A percentile compares a stretch with the other conserved stretches of the same genome.
These are phyloP conservation scores for Drosophila pectinifera DNA, from an alignment of 1,140 invertebrate genomes.

Conservation along the genomic window DNA sequence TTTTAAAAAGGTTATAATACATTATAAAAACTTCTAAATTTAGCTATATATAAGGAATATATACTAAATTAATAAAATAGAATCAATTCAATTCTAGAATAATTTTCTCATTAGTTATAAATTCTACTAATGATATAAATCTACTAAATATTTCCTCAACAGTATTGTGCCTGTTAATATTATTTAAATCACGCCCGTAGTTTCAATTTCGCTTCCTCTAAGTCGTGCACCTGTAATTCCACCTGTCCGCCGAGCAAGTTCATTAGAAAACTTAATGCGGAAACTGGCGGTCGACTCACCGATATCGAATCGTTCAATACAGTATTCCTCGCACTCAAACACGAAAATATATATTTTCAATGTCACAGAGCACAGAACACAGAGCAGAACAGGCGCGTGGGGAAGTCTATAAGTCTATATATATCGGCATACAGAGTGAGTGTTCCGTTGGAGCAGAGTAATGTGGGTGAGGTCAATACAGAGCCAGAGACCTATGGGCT, in stretches of 20 bases:
- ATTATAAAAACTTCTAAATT: no score
- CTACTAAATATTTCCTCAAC: slow-evolving; percentile 8
- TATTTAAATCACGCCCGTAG: slow-evolving; percentile 4
- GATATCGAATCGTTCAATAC: slow-evolving; percentile 48
- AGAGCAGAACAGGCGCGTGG: neutral
- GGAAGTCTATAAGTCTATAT: slow-evolving; percentile 39
- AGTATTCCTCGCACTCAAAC: slow-evolving; percentile 13
- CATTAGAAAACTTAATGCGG: slow-evolving; percentile 50
- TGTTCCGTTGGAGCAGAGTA: slow-evolving; percentile 51
- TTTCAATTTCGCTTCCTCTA: slow-evolving; percentile 20
- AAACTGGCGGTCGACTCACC: slow-evolving; percentile 40
- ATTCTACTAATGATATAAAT: neutral
- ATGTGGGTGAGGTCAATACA: slow-evolving; percentile 72
- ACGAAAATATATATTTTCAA: slow-evolving; percentile 66
- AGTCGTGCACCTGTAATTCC: slow-evolving; percentile 41
- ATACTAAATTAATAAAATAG: no score
- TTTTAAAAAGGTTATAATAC: no score
- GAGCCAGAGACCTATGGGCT: slow-evolving; percentile 21
- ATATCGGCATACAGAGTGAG: slow-evolving; percentile 13
- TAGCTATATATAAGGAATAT: no score
- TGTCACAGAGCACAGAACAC: slow-evolving; percentile 44
- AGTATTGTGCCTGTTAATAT: neutral
- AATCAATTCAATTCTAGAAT: no score
- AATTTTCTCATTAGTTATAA: neutral
- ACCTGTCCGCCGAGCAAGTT: slow-evolving; percentile 16